These are phyloP conservation scores for Hoplostethus atlanticus DNA, from an alignment of 2,797 vertebrate species.

Conservation along the genomic window DNA sequence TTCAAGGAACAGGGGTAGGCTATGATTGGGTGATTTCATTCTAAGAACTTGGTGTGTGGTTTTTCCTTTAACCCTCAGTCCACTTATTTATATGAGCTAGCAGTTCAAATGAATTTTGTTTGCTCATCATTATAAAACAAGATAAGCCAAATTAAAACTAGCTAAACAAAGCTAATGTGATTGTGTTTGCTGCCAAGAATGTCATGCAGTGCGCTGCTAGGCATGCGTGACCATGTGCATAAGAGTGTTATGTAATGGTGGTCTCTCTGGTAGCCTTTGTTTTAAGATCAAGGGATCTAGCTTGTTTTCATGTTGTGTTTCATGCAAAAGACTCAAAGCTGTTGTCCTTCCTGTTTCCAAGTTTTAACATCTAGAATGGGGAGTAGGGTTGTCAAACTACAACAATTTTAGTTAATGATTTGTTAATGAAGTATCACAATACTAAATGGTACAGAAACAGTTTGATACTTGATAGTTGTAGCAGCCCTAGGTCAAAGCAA, in stretches of 20 bases:
- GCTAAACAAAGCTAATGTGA: conserved; percentile 2
- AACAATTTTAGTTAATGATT: too few relatives aligned
- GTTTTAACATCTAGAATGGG: not conserved
- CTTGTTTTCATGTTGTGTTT: conserved; percentile 35
- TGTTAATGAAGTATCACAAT: not conserved
- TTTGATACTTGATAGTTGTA: not conserved
- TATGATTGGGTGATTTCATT: not conserved
- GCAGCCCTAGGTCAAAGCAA: not conserved
- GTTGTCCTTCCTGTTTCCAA: conserved; percentile 1
- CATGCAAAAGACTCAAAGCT: not conserved
- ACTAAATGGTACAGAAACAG: not conserved
- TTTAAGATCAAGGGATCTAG: conserved; percentile 31
- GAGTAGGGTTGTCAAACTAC: too few relatives aligned
- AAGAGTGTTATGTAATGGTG: conserved; percentile 63
- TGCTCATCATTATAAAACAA: conserved; percentile 6
- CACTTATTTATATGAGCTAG: conserved; percentile 18
- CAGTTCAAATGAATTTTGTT: not conserved
- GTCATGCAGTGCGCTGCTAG: conserved; percentile 21
- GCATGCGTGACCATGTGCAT: conserved; percentile 45
- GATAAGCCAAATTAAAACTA: conserved; percentile 6
- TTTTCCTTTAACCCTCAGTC: conserved; percentile 5
- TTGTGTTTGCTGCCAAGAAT: conserved; percentile 24
- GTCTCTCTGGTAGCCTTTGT: conserved; percentile 37
- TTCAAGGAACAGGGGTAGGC: conserved; percentile 12
- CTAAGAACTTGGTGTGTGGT: not conserved